Conservation (phyloP, 2,888 invertebrate species). For the Athalia circularis region DNA sequence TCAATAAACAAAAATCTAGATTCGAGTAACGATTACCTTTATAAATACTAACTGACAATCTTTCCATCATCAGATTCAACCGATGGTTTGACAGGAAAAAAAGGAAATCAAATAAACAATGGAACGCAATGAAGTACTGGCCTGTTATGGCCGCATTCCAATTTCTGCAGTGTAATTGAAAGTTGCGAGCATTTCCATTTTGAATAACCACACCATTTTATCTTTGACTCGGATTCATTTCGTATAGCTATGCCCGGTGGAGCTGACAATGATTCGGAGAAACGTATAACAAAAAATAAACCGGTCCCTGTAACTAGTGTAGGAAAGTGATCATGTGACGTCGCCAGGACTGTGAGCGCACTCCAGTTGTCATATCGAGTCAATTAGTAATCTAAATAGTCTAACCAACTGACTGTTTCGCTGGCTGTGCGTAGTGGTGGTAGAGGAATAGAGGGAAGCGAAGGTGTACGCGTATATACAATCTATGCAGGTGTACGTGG, state of each 20-base stretch:
- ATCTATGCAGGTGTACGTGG: neutral
- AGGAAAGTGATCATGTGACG: neutral
- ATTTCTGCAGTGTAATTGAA: too few species aligned
- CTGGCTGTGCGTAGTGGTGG: constrained; percentile 16
- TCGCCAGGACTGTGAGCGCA: constrained; percentile 13
- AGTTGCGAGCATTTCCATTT: too few species aligned
- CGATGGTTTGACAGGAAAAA: neutral
- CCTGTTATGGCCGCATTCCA: too few species aligned
- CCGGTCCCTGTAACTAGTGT: neutral
- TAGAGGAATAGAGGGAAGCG: neutral
- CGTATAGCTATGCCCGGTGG: too few species aligned
- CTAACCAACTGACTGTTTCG: constrained; percentile 28
- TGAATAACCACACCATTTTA: too few species aligned
- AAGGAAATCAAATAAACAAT: neutral
- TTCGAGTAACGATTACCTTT: neutral
- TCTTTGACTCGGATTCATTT: too few species aligned
- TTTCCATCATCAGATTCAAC: neutral
- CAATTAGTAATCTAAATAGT: constrained; percentile 28
- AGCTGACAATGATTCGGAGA: neutral
- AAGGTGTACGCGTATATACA: neutral
- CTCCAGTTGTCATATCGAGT: constrained; percentile 28
- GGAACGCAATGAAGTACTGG: neutral
- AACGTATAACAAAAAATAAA: neutral
- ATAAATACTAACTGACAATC: neutral
- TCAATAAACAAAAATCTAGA: constrained; percentile 20